Evolutionary conservation across 1,140 invertebrate species (phyloP).

Genomic region (Brachionus paranguensis): DNA sequence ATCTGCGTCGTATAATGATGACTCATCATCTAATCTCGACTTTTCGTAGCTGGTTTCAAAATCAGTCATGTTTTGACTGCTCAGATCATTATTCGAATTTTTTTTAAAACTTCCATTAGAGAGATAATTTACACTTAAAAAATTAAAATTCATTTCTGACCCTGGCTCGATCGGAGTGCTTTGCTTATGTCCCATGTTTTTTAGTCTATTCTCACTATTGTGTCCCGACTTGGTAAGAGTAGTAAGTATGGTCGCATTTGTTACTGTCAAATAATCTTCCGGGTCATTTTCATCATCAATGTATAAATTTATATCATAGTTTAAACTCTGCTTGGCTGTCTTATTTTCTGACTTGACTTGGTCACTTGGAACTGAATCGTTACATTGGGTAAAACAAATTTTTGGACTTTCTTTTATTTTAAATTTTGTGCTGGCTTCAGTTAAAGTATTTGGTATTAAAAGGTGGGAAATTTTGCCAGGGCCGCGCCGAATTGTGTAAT

Average conservation of each 20-base stretch:
- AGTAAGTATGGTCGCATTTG: neutral
- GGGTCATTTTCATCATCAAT: slow-evolving; percentile 23
- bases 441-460: slow-evolving; percentile 6
- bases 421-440: neutral
- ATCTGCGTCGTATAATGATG: slow-evolving; percentile 14
- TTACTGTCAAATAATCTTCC: slow-evolving; percentile 16
- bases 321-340: neutral
- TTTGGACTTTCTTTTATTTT: slow-evolving; percentile 5
- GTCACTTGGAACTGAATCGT: neutral
- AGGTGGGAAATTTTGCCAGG: slow-evolving; percentile 68
- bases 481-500: slow-evolving; percentile 66
- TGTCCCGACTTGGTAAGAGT: neutral
- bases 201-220: neutral
- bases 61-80: slow-evolving; percentile 23
- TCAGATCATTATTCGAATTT: neutral
- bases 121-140: slow-evolving; percentile 9
- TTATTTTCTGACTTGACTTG: neutral
- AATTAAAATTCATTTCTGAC: neutral
- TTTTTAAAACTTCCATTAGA: slow-evolving; percentile 5
- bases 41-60: neutral
- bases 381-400: neutral
- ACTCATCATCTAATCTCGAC: slow-evolving; percentile 9
- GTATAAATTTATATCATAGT: slow-evolving; percentile 1
- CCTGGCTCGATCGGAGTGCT: neutral
- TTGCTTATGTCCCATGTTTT: neutral